These are phyloP conservation scores for Machaerirhynchus nigripectus DNA, from an alignment of 2,113 vertebrate genomes.

Conservation along the genomic window DNA sequence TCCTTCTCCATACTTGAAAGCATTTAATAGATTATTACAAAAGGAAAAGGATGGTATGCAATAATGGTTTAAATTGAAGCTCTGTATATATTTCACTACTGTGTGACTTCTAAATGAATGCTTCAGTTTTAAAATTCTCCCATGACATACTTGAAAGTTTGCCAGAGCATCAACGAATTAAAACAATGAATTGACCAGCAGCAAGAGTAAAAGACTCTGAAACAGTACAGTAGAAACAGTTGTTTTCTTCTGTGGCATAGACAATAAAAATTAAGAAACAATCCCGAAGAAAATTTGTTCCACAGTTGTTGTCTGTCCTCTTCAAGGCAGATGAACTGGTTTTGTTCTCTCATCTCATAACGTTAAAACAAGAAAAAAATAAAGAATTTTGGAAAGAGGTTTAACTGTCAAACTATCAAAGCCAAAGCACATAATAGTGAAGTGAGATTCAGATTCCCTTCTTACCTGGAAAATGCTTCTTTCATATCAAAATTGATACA, in stretches of 20 bases:
- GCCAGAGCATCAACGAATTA: conserved; percentile 46
- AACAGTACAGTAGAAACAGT: background rate
- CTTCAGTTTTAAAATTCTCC: conserved; percentile 64
- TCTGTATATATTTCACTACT: conserved; percentile 59
- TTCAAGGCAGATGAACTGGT: background rate
- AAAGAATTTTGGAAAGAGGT: background rate
- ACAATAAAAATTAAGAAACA: background rate
- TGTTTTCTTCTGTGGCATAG: background rate
- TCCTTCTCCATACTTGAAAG: conserved; percentile 79
- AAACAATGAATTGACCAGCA: conserved; percentile 53
- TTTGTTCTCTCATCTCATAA: background rate
- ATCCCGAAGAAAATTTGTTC: background rate
- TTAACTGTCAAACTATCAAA: background rate
- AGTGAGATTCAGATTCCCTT: conserved; percentile 22
- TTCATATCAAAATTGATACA: conserved; percentile 38
- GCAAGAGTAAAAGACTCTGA: background rate
- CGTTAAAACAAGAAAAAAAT: background rate
- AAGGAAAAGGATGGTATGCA: conserved; percentile 69
- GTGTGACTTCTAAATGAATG: conserved; percentile 70
- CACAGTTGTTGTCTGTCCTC: background rate
- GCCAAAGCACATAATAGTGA: background rate
- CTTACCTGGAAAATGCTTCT: conserved; percentile 44
- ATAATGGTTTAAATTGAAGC: conserved; percentile 75
- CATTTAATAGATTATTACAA: conserved; percentile 82
- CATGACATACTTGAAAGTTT: conserved; percentile 54